Percentiles rank a stretch among this genome's conserved stretches.
Conservation (phyloP, 2,797 vertebrate species). For the Clarias pachynema region DNA sequence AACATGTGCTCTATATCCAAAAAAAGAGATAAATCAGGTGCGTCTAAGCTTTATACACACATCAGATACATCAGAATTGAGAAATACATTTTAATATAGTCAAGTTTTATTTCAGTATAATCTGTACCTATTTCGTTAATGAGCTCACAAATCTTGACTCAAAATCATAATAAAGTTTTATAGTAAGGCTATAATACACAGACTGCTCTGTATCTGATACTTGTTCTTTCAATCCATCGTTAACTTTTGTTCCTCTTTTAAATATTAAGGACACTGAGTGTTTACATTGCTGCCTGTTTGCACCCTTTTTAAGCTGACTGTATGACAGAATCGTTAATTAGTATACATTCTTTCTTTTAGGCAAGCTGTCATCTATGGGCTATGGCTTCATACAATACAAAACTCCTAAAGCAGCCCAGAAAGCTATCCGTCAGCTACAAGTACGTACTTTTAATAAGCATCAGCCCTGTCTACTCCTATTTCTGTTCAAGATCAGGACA, state of each 20-base stretch:
- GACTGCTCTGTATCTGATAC: background rate
- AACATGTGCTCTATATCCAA: constrained; percentile 88
- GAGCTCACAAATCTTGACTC: background rate
- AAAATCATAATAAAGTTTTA: background rate
- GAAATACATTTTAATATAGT: too few relatives aligned
- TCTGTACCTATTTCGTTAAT: background rate
- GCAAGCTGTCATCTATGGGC: constrained; percentile 88
- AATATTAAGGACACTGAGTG: background rate
- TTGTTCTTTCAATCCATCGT: background rate
- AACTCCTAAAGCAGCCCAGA: constrained; percentile 87
- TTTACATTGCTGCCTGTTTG: background rate
- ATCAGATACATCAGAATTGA: too few relatives aligned
- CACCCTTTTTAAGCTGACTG: background rate
- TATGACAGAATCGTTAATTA: background rate
- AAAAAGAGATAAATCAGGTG: constrained; percentile 93
- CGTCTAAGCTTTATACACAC: background rate
- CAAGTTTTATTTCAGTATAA: background rate
- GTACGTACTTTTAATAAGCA: constrained; percentile 65
- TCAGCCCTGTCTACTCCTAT: background rate
- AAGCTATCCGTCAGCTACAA: constrained; percentile 89
- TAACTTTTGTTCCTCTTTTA: background rate
- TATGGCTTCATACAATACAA: constrained; percentile 94
- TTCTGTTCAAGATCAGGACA: background rate
- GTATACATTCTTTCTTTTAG: constrained; percentile 66
- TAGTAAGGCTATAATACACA: too few relatives aligned